Conservation (phyloP, 1,140 invertebrate species). For the Agrypnia vestita region DNA sequence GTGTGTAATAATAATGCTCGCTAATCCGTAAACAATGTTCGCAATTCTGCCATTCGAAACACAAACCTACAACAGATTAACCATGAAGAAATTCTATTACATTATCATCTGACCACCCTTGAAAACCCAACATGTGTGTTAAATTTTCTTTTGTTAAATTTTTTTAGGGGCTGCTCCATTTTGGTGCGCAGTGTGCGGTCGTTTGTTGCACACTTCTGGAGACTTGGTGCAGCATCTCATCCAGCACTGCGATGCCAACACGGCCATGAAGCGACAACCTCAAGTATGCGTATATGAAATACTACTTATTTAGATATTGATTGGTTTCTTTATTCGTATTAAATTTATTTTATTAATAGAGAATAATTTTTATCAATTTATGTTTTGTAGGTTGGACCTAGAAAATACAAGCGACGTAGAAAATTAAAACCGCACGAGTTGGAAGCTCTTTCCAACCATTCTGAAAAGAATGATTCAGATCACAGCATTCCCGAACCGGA, state of each 20-base stretch:
- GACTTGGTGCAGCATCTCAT: slow-evolving; percentile 87
- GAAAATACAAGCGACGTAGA: slow-evolving; percentile 85
- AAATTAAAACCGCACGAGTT: slow-evolving; percentile 80
- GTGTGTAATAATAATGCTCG: not conserved
- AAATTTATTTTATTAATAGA: too few relatives aligned
- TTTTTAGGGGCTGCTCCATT: slow-evolving; percentile 73
- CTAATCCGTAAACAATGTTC: not conserved
- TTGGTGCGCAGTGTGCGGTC: slow-evolving; percentile 83
- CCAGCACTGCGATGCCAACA: slow-evolving; percentile 87
- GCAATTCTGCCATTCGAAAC: too few relatives aligned
- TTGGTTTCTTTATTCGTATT: too few relatives aligned
- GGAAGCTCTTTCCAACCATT: slow-evolving; percentile 64
- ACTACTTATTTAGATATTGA: too few relatives aligned
- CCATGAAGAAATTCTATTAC: too few relatives aligned
- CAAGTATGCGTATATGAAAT: slow-evolving; percentile 75
- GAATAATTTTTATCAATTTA: too few relatives aligned
- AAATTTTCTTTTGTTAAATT: slow-evolving; percentile 1
- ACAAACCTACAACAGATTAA: too few relatives aligned
- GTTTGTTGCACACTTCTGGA: slow-evolving; percentile 78
- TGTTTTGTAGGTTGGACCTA: slow-evolving; percentile 75
- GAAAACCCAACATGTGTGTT: too few relatives aligned
- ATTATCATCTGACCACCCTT: too few relatives aligned
- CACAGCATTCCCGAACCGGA: slow-evolving; percentile 65
- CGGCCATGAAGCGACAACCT: slow-evolving; percentile 83
- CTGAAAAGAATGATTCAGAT: slow-evolving; percentile 65